A percentile compares a stretch with the other conserved stretches of the same genome.
phyloP scores from a whole-genome alignment of 2,888 invertebrate species.

The Tenthredo notha region DNA sequence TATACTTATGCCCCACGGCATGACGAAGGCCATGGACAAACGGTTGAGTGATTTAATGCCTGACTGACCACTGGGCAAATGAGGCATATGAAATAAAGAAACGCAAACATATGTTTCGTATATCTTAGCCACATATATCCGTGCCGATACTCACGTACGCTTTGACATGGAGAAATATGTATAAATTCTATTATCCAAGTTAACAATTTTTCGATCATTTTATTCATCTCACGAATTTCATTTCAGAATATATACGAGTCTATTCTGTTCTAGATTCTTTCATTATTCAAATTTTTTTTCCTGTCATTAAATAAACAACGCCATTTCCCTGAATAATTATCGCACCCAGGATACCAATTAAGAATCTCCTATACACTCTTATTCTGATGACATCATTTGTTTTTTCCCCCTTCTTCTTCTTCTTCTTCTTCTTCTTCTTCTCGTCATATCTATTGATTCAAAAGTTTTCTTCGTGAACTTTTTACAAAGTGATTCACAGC shows the following conservation, averaged over 20 bases:
- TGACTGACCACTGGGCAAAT: conserved; percentile 6
- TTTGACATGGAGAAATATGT: not conserved
- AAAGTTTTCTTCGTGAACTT: not conserved
- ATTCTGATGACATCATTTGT: not conserved
- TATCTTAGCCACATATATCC: conserved; percentile 1
- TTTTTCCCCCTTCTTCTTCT: not conserved
- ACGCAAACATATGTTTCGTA: conserved; percentile 21
- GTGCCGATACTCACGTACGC: conserved; percentile 22
- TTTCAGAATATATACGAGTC: not conserved
- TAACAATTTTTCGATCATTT: not conserved
- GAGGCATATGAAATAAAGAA: conserved; percentile 4
- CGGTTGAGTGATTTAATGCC: conserved; percentile 13
- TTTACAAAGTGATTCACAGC: not conserved
- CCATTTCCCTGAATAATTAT: not conserved
- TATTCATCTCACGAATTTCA: not conserved
- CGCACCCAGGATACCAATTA: not conserved
- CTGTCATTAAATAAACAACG: not conserved
- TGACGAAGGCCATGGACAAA: conserved; percentile 35
- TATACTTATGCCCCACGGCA: not conserved
- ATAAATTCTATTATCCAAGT: not conserved
- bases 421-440: no score
- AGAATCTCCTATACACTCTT: not conserved
- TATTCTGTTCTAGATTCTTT: not conserved
- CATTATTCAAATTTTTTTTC: not conserved
- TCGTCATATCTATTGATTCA: not conserved